These are phyloP conservation scores for Rhombomys opimus DNA, from an alignment of 2,113 vertebrate species.

Conservation along the genomic window DNA sequence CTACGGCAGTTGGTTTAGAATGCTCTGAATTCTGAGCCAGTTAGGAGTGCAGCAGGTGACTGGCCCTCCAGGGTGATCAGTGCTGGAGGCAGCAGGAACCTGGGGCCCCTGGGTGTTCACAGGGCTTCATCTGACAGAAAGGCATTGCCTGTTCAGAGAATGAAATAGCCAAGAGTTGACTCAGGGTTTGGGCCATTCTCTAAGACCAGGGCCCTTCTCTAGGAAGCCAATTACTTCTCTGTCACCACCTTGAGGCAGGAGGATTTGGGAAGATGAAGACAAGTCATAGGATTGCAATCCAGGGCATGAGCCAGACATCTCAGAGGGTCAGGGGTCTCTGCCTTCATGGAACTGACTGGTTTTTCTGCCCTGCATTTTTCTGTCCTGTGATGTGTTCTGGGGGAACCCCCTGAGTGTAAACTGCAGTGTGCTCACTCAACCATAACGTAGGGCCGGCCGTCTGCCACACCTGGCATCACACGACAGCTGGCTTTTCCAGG, in stretches of 20 bases:
- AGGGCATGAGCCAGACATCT: neutral
- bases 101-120: neutral
- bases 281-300: no score
- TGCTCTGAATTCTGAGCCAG: neutral
- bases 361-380: no score
- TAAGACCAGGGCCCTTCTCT: neutral
- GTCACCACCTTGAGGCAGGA: neutral
- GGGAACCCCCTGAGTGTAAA: neutral
- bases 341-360: neutral
- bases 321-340: neutral
- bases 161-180: neutral
- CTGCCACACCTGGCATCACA: neutral
- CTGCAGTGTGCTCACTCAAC: neutral
- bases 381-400: neutral
- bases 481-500: neutral
- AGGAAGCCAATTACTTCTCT: neutral
- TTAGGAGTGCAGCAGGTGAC: neutral
- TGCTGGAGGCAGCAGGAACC: neutral
- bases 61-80: neutral
- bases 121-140: neutral
- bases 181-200: neutral
- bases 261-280: neutral
- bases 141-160: neutral
- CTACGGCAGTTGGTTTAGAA: constrained; percentile 27
- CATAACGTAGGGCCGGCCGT: neutral